These are phyloP conservation scores for Polyommatus iphigenia DNA, from an alignment of 2,888 invertebrate genomes.

Conservation along the genomic window DNA sequence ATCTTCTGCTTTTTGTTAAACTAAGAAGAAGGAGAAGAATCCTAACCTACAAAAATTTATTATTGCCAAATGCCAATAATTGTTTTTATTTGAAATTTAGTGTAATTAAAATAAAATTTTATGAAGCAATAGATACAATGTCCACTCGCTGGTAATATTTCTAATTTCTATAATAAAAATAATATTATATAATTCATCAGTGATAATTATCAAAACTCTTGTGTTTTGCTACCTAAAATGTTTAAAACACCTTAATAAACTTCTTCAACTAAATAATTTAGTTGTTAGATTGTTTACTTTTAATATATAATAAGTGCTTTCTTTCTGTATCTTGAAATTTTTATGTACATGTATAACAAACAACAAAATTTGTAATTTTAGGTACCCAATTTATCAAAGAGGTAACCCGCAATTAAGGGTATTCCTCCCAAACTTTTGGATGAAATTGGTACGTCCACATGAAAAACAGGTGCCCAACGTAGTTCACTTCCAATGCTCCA, in stretches of 20 bases:
- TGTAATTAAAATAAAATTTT: not conserved
- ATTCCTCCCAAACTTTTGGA: constrained; percentile 98
- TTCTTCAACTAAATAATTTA: too few relatives aligned
- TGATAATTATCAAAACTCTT: not conserved
- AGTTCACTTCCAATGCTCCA: constrained; percentile 93
- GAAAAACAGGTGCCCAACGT: constrained; percentile 87
- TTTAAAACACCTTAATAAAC: too few relatives aligned
- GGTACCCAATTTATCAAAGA: constrained; percentile 94
- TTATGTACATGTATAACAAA: not conserved
- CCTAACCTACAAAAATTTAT: not conserved
- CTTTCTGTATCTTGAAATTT: too few relatives aligned
- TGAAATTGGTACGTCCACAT: constrained; percentile 90
- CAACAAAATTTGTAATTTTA: constrained; percentile 53
- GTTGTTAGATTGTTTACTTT: too few relatives aligned
- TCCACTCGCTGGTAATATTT: constrained; percentile 66
- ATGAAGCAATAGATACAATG: constrained; percentile 47
- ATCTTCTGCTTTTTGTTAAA: too few relatives aligned
- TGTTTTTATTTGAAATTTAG: not conserved
- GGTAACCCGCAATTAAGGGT: constrained; percentile 97
- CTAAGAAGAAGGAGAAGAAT: not conserved
- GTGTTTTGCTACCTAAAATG: not conserved
- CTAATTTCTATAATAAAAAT: not conserved
- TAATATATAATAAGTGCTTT: too few relatives aligned
- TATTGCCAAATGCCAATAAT: too few relatives aligned
- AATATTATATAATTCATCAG: not conserved